Base-by-base conservation (phyloP, 2,113 vertebrate genomes). In the Reinhardtius hippoglossoides region DNA sequence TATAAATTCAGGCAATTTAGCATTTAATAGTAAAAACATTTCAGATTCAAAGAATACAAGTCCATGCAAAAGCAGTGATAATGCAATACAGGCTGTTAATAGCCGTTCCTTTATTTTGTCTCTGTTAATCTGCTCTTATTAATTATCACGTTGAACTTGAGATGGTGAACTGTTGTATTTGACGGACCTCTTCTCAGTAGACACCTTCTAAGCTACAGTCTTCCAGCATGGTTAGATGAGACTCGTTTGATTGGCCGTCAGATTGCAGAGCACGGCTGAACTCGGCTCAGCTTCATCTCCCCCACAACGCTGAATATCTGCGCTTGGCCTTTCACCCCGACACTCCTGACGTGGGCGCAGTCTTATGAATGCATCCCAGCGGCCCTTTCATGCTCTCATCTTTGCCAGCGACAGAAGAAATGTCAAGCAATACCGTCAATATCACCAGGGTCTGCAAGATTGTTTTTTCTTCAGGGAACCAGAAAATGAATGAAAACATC, bases 401-500 rank as follows among this genome's bases (percentile, higher is more conserved):
- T 88, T 40, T 24, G 71, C 66, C 71, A 23, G 76, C 57, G 82
- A 85, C 78, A 65, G 78, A 58, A n/a, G 86, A 74, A 89, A 86
- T 88, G 83, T 88, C 86, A 83, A 81, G 76, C 67, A 18, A 31
- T 31, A 31, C 6, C 6, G 31, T 86, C 82, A 82, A 84, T 88
- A 88, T 88, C 81, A 78, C 73, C 82, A 48, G 76, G 23, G 35
- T 87, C 76, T 66, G 58, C 9, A 67, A 87, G 65, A 87, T 59
- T 71, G 79, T 50, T 84, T 81, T 89, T 83, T 76, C 81, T 82
- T 70, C 26, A 74, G 75, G 70, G 87, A 67, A 61, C 52, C 56
- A 55, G 70, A 76, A 85, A 87, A 85, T 82, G 75, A 82, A 85
- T 79, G 68, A 73, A 87, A 82, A 87, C 76, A 88, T 81, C 68